These are phyloP conservation scores for Bucco capensis DNA, from an alignment of 2,113 vertebrate genomes.

Conservation along the genomic window DNA sequence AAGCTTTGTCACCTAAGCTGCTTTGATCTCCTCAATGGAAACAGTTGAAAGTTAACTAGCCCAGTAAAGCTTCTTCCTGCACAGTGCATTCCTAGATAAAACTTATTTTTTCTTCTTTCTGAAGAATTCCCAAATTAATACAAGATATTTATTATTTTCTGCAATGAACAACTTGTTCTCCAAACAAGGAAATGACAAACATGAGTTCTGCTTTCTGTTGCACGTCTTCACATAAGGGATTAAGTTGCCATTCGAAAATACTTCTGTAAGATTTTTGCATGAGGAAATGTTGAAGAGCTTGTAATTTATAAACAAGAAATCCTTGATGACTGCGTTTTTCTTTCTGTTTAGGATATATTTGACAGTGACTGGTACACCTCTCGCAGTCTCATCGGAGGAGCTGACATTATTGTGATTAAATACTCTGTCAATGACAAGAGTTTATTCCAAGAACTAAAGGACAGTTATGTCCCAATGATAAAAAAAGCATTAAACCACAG, in stretches of 20 bases:
- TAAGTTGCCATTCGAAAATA: not conserved
- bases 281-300: not conserved
- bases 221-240: not conserved
- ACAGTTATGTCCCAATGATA: slow-evolving; percentile 87
- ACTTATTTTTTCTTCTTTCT: not conserved
- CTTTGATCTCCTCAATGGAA: not conserved
- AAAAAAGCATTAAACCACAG: slow-evolving; percentile 86
- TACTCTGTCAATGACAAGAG: slow-evolving; percentile 93
- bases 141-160: not conserved
- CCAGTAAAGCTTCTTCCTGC: not conserved
- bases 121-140: not conserved
- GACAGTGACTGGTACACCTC: slow-evolving; percentile 92
- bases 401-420: slow-evolving; percentile 95
- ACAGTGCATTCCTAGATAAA: not conserved
- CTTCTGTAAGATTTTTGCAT: not conserved
- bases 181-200: not conserved
- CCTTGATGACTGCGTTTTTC: not conserved
- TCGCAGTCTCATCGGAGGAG: slow-evolving; percentile 84
- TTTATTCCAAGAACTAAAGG: slow-evolving; percentile 90
- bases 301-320: not conserved
- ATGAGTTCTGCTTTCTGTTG: not conserved
- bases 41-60: not conserved
- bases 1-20: not conserved
- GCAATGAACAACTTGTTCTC: not conserved
- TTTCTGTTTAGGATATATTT: slow-evolving; percentile 83